Percentiles rank a stretch among this genome's conserved stretches.
These are phyloP conservation scores for Pyrocoelia pectoralis DNA, from an alignment of 2,888 invertebrate species.

Conservation along the genomic window DNA sequence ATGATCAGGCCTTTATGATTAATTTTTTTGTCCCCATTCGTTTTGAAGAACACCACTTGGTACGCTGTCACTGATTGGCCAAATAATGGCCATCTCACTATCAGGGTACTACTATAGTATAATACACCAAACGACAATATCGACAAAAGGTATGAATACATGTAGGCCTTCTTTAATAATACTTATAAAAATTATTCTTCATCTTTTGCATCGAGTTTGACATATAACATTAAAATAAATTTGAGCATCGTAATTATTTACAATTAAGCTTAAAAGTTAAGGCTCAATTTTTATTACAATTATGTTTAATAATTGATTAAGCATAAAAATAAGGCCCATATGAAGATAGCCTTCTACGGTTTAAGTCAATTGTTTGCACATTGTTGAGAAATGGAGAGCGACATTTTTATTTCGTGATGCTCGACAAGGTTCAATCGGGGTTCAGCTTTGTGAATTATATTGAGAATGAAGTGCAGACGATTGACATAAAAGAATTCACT, in stretches of 20 bases:
- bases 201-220: slow-evolving; percentile 19
- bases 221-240: slow-evolving; percentile 32
- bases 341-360: no score
- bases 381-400: no score
- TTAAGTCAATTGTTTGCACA: no score
- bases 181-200: slow-evolving; percentile 27
- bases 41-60: slow-evolving; percentile 6
- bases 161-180: slow-evolving; percentile 23
- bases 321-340: no score
- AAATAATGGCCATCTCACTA: no score
- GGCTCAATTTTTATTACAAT: slow-evolving; percentile 10
- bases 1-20: slow-evolving; percentile 47
- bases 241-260: slow-evolving; percentile 33
- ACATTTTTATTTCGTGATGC: no score
- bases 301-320: not conserved
- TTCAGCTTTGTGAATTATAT: no score
- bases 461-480: no score
- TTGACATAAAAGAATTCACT: no score
- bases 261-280: slow-evolving; percentile 15
- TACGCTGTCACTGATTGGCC: not conserved
- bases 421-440: no score
- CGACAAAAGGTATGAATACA: slow-evolving; percentile 17
- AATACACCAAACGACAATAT: no score
- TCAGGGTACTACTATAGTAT: no score
- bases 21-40: slow-evolving; percentile 22